These are phyloP conservation scores for Lucilia cuprina DNA, from an alignment of 1,140 invertebrate genomes.

Conservation along the genomic window DNA sequence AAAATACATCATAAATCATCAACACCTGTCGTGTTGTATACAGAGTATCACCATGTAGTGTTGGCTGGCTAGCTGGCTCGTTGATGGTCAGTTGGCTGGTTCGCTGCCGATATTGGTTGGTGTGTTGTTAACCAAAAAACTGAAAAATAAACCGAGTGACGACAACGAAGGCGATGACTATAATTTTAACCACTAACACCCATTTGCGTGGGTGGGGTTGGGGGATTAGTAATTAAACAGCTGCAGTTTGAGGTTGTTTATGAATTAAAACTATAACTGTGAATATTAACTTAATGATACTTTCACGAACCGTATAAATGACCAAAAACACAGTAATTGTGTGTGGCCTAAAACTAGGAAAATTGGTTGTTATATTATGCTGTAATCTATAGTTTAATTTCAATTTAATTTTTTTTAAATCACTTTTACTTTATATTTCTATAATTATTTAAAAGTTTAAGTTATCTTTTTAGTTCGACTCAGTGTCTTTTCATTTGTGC, in stretches of 20 bases:
- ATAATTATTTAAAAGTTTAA: background rate
- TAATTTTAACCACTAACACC: background rate
- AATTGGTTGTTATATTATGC: no score
- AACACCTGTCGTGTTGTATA: background rate
- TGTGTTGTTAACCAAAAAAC: background rate
- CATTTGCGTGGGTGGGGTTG: background rate
- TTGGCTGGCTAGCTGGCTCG: no score
- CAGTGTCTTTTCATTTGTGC: background rate
- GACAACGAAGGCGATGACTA: background rate
- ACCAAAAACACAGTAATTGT: background rate
- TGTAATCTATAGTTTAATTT: background rate
- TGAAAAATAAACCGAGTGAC: background rate
- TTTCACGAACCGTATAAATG: background rate
- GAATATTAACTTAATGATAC: background rate
- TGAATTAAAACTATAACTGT: background rate
- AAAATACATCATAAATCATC: background rate
- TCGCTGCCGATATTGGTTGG: no score
- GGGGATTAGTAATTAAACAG: background rate
- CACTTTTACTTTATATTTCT: background rate
- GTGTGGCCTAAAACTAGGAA: no score
- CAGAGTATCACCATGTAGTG: no score
- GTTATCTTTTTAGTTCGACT: background rate
- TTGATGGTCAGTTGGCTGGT: no score
- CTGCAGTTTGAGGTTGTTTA: background rate
- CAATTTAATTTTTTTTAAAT: background rate